A percentile compares a stretch with the other conserved stretches of the same genome.
These are phyloP conservation scores for Sakesphorus luctuosus DNA, from an alignment of 2,113 vertebrate genomes.

Conservation along the genomic window DNA sequence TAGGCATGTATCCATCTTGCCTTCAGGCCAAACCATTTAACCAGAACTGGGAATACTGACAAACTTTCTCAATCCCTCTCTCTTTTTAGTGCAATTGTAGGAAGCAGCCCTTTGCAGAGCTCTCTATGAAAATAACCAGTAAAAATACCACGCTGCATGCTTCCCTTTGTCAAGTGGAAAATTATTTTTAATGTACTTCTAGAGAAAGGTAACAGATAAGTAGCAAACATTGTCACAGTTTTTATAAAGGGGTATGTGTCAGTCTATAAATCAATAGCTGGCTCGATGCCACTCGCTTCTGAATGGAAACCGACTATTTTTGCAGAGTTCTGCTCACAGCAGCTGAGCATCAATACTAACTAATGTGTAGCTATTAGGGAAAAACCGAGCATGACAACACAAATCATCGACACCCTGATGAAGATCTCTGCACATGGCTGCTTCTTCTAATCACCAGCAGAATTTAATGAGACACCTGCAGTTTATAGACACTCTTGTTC, in stretches of 20 bases:
- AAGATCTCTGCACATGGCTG: slow-evolving; percentile 53
- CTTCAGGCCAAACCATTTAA: slow-evolving; percentile 53
- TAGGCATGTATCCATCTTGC: slow-evolving; percentile 38
- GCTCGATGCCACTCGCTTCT: not conserved
- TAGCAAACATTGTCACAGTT: not conserved
- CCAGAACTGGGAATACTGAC: slow-evolving; percentile 57
- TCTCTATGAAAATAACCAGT: not conserved
- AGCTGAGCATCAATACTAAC: slow-evolving; percentile 28
- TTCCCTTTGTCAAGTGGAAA: not conserved
- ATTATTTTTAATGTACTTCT: not conserved
- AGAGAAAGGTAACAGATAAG: not conserved
- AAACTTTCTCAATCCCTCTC: slow-evolving; percentile 20
- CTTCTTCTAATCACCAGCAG: slow-evolving; percentile 54
- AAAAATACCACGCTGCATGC: not conserved
- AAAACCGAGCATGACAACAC: slow-evolving; percentile 35
- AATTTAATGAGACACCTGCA: slow-evolving; percentile 71
- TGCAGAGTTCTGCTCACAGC: slow-evolving; percentile 3
- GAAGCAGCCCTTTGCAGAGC: not conserved
- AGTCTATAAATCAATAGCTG: slow-evolving; percentile 29
- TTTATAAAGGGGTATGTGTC: not conserved
- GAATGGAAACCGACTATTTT: slow-evolving; percentile 2
- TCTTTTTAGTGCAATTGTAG: not conserved
- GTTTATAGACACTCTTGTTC: not conserved
- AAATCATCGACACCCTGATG: slow-evolving; percentile 30
- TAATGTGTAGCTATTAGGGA: slow-evolving; percentile 5